Conservation (phyloP, 2,888 invertebrate species). For the Acutogordius australiensis region DNA sequence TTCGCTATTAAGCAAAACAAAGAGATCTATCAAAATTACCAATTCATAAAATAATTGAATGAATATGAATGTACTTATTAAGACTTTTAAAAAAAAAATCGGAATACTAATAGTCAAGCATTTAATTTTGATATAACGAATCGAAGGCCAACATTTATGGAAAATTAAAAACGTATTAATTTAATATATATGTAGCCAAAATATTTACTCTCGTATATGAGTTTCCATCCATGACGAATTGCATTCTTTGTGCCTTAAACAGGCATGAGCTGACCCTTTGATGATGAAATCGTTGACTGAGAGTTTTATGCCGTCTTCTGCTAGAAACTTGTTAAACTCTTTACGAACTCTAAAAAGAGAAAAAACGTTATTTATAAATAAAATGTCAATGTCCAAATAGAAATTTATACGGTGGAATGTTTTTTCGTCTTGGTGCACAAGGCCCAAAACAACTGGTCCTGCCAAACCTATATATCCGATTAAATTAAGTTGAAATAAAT, state of each 20-base stretch:
- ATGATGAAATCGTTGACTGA: slow-evolving; percentile 84
- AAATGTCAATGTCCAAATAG: too few species aligned
- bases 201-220: slow-evolving; percentile 49
- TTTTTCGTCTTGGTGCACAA: too few species aligned
- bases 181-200: neutral
- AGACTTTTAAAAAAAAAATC: neutral
- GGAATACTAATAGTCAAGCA: neutral
- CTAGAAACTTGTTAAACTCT: slow-evolving; percentile 43
- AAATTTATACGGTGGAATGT: too few species aligned
- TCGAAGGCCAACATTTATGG: too few species aligned
- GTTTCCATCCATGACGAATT: slow-evolving; percentile 84
- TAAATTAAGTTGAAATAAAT: too few species aligned
- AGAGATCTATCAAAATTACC: neutral
- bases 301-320: slow-evolving; percentile 49
- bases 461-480: too few species aligned
- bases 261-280: slow-evolving; percentile 63
- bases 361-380: too few species aligned
- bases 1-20: too few species aligned
- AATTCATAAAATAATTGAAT: neutral
- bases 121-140: neutral
- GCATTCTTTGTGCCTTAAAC: slow-evolving; percentile 57
- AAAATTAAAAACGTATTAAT: too few species aligned
- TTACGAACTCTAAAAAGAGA: slow-evolving; percentile 41
- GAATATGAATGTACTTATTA: neutral
- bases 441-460: too few species aligned